These are phyloP conservation scores for Apoda limacodes DNA, from an alignment of 2,888 invertebrate genomes.

Conservation along the genomic window DNA sequence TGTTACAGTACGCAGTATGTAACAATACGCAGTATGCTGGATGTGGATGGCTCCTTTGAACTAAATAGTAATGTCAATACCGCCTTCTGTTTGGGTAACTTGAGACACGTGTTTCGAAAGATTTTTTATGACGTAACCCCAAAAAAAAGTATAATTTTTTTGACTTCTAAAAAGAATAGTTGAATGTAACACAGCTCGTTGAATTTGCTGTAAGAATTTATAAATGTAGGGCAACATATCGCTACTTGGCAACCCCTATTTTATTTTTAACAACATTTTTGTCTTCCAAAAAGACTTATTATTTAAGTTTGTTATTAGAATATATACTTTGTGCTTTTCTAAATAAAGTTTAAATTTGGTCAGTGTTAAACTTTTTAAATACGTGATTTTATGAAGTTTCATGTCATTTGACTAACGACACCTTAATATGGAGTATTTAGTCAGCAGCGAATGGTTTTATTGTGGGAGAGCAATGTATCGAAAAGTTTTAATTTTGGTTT, in stretches of 20 bases:
- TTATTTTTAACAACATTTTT: slow-evolving; percentile 20
- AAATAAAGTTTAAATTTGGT: slow-evolving; percentile 20
- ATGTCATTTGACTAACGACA: slow-evolving; percentile 62
- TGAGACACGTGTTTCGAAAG: too few relatives aligned
- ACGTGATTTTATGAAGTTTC: slow-evolving; percentile 22
- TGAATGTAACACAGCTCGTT: slow-evolving; percentile 46
- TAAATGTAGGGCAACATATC: slow-evolving; percentile 47
- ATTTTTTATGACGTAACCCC: too few relatives aligned
- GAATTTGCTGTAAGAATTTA: slow-evolving; percentile 50
- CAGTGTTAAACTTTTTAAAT: slow-evolving; percentile 10
- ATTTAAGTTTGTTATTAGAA: too few relatives aligned
- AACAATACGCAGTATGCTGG: too few relatives aligned
- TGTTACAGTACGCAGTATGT: too few relatives aligned
- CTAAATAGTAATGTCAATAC: too few relatives aligned
- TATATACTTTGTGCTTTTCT: slow-evolving; percentile 8
- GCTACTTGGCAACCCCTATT: slow-evolving; percentile 52
- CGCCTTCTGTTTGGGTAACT: too few relatives aligned
- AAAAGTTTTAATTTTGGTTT: slow-evolving; percentile 67
- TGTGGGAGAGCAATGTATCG: slow-evolving; percentile 63
- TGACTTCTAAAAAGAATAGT: too few relatives aligned
- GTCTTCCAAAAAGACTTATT: not conserved
- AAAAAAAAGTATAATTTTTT: too few relatives aligned
- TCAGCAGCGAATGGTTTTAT: slow-evolving; percentile 49
- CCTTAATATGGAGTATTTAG: slow-evolving; percentile 65
- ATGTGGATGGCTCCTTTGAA: too few relatives aligned